phyloP scores from a whole-genome alignment of 1,140 invertebrate genomes.

The Lucilia sericata region DNA sequence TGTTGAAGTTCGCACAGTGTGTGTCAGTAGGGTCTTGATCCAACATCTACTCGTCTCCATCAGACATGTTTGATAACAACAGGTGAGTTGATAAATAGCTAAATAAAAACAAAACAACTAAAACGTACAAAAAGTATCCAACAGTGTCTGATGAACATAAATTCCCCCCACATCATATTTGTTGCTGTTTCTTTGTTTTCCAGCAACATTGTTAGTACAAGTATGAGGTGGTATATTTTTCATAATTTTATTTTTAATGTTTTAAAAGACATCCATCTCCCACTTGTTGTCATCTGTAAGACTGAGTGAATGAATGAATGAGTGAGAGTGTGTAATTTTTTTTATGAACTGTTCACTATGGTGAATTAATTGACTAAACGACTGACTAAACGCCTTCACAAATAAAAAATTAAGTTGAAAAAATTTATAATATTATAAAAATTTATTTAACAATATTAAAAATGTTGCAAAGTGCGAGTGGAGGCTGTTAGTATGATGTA shows the following conservation, averaged over 20 bases:
- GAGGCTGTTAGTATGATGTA: not conserved
- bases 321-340: not conserved
- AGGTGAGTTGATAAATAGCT: not conserved
- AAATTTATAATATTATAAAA: not conserved
- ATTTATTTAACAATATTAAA: not conserved
- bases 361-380: slow-evolving; percentile 39
- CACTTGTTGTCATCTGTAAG: slow-evolving; percentile 31
- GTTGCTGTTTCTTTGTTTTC: not conserved
- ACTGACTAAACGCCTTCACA: slow-evolving; percentile 39
- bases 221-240: slow-evolving; percentile 15
- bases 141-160: not conserved
- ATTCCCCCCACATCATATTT: slow-evolving; percentile 17
- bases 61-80: not conserved
- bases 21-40: too few relatives aligned
- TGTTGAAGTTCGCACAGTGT: not conserved
- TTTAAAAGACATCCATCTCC: slow-evolving; percentile 30
- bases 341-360: not conserved
- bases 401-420: not conserved
- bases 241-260: slow-evolving; percentile 15
- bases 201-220: not conserved
- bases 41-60: not conserved
- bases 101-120: not conserved
- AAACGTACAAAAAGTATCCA: not conserved
- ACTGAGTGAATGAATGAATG: slow-evolving; percentile 1
- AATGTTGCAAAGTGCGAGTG: not conserved